These are phyloP conservation scores for Poeciliopsis presidionis DNA, from an alignment of 2,797 vertebrate genomes.

Conservation along the genomic window DNA sequence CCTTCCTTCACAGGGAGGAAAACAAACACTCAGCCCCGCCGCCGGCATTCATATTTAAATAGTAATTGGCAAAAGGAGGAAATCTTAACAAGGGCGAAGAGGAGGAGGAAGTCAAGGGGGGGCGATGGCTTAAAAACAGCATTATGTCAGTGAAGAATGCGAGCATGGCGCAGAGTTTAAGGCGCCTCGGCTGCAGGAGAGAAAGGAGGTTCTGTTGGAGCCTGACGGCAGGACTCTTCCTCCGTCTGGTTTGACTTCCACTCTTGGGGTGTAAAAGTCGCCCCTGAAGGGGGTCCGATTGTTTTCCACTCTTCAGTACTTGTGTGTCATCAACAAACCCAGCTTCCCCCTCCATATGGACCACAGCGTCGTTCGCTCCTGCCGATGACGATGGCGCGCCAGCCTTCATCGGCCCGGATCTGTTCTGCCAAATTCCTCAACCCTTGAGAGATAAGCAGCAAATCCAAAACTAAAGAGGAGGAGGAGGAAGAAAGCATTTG, in stretches of 20 bases:
- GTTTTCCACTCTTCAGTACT: slow-evolving; percentile 72
- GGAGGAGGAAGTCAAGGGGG: slow-evolving; percentile 28
- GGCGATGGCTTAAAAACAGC: slow-evolving; percentile 74
- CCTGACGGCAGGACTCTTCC: slow-evolving; percentile 64
- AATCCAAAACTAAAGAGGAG: slow-evolving; percentile 52
- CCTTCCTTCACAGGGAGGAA: slow-evolving; percentile 57
- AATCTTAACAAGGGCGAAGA: slow-evolving; percentile 47
- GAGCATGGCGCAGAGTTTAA: slow-evolving; percentile 62
- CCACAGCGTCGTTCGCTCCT: slow-evolving; percentile 27
- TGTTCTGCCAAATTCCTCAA: slow-evolving; percentile 70
- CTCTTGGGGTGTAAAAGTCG: slow-evolving; percentile 69
- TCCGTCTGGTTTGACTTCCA: slow-evolving; percentile 72
- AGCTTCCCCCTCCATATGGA: slow-evolving; percentile 54
- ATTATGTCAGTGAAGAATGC: slow-evolving; percentile 79
- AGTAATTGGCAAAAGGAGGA: slow-evolving; percentile 63
- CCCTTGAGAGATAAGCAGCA: slow-evolving; percentile 69
- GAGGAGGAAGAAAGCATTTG: slow-evolving; percentile 58
- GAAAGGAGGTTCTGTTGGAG: slow-evolving; percentile 79
- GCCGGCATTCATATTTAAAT: slow-evolving; percentile 73
- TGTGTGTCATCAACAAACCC: slow-evolving; percentile 74
- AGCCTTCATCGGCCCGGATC: slow-evolving; percentile 34
- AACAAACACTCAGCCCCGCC: slow-evolving; percentile 70
- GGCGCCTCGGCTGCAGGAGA: slow-evolving; percentile 62
- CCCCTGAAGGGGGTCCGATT: slow-evolving; percentile 66
- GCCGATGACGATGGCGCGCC: slow-evolving; percentile 56